Percentiles rank a stretch among this genome's conserved stretches.
Evolutionary conservation across 2,888 invertebrate species (phyloP).

Genomic region (Callimorpha dominula): DNA sequence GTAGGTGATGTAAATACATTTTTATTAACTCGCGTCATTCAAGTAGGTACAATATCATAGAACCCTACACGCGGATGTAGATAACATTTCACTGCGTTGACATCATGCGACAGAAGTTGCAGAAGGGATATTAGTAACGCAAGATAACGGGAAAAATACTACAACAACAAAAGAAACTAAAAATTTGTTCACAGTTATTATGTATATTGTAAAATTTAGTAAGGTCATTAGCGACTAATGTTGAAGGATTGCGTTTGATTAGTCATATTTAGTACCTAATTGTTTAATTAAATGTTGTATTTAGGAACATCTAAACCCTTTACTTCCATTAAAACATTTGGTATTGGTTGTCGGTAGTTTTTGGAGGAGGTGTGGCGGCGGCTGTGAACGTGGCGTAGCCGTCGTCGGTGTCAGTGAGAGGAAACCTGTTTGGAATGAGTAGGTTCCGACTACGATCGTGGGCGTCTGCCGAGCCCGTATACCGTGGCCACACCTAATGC

Average conservation of each 20-base stretch:
- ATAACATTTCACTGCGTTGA: conserved; percentile 78
- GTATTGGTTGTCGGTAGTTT: conserved; percentile 31
- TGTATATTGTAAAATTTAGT: background rate
- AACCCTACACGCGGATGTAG: conserved; percentile 75
- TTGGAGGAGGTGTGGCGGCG: conserved; percentile 32
- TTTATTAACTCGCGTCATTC: background rate
- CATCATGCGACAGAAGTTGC: conserved; percentile 63
- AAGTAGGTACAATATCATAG: conserved; percentile 29
- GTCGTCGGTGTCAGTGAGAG: conserved; percentile 72
- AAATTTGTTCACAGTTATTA: conserved; percentile 15
- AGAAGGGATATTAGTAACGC: conserved; percentile 42
- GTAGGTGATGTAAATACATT: background rate
- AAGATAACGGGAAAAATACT: conserved; percentile 43
- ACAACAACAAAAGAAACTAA: conserved; percentile 32
- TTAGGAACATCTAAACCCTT: background rate
- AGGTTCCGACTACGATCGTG: conserved; percentile 57
- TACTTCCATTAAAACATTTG: background rate
- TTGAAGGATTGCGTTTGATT: background rate
- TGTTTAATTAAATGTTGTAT: background rate
- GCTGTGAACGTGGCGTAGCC: conserved; percentile 57
- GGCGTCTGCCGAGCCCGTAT: conserved; percentile 65
- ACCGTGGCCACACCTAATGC: conserved; percentile 57
- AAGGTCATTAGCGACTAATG: background rate
- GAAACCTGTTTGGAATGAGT: conserved; percentile 76
- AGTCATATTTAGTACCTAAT: background rate